phyloP scores from a whole-genome alignment of 2,797 vertebrate species.

The Leptoclinus maculatus region DNA sequence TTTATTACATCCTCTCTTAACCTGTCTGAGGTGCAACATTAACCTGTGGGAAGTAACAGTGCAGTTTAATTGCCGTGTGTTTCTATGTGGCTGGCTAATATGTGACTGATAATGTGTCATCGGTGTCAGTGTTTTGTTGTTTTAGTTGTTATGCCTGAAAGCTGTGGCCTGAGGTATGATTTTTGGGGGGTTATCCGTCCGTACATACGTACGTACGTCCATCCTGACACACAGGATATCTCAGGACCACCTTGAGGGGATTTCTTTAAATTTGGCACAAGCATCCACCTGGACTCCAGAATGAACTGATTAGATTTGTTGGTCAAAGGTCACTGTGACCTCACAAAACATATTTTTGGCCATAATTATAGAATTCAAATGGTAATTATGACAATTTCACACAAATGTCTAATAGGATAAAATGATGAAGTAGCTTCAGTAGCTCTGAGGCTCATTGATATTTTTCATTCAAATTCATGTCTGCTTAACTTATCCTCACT shows the following conservation, averaged over 20 bases:
- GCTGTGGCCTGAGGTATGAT: background rate
- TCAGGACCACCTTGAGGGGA: too few species aligned
- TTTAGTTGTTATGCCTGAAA: slow-evolving; percentile 1
- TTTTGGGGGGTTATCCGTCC: background rate
- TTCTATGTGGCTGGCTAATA: slow-evolving; percentile 9
- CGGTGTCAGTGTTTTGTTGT: slow-evolving; percentile 4
- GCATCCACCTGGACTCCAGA: too few species aligned
- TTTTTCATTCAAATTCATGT: slow-evolving; percentile 6
- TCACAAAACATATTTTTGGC: too few species aligned
- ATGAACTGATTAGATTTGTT: too few species aligned
- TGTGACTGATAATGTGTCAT: slow-evolving; percentile 1
- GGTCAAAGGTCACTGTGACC: too few species aligned
- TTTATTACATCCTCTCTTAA: slow-evolving; percentile 41
- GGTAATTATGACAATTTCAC: too few species aligned
- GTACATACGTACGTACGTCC: background rate
- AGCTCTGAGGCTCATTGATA: background rate
- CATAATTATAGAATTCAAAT: too few species aligned
- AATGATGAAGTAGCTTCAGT: too few species aligned
- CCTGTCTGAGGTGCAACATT: slow-evolving; percentile 30
- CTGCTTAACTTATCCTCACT: slow-evolving; percentile 3
- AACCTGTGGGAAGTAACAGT: slow-evolving; percentile 32
- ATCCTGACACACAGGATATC: too few species aligned
- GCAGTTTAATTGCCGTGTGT: slow-evolving; percentile 20
- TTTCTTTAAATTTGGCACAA: too few species aligned
- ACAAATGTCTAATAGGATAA: too few species aligned